A percentile compares a stretch with the other conserved stretches of the same genome.
Conservation (phyloP, 1,140 invertebrate genomes). For the Daktulosphaira vitifoliae region DNA sequence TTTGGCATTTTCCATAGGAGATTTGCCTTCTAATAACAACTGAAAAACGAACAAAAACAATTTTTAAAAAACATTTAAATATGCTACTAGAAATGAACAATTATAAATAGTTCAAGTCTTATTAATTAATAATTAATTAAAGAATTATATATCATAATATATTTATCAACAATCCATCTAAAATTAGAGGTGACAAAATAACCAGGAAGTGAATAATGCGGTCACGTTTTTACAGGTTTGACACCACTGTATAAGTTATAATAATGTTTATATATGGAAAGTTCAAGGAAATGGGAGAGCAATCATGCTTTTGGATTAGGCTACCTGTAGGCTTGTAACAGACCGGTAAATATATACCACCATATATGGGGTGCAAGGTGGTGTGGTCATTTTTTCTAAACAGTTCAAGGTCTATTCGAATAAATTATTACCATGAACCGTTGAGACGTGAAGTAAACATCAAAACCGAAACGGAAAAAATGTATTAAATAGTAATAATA, state of each 20-base stretch:
- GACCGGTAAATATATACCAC: conserved; percentile 6
- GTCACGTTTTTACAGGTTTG: conserved; percentile 18
- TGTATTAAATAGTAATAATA: too few relatives aligned
- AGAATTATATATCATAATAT: too few relatives aligned
- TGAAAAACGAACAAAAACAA: not conserved
- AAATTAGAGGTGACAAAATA: not conserved
- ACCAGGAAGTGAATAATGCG: conserved; percentile 11
- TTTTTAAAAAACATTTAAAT: too few relatives aligned
- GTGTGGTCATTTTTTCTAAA: conserved; percentile 8
- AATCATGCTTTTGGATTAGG: too few relatives aligned
- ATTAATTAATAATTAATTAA: too few relatives aligned
- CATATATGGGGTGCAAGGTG: conserved; percentile 13
- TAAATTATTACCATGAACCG: conserved; percentile 12
- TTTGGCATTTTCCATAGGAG: conserved; percentile 24
- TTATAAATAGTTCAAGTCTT: too few relatives aligned
- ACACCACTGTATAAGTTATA: not conserved
- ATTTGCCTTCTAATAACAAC: conserved; percentile 22
- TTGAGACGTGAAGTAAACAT: not conserved
- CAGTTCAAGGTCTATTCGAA: conserved; percentile 27
- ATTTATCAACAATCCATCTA: too few relatives aligned
- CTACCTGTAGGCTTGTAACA: not conserved
- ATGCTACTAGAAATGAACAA: too few relatives aligned
- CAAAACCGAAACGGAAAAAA: too few relatives aligned
- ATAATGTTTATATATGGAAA: conserved; percentile 21
- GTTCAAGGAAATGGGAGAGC: conserved; percentile 6